phyloP scores from a whole-genome alignment of 2,113 vertebrate genomes.

The Pongo abelii region DNA sequence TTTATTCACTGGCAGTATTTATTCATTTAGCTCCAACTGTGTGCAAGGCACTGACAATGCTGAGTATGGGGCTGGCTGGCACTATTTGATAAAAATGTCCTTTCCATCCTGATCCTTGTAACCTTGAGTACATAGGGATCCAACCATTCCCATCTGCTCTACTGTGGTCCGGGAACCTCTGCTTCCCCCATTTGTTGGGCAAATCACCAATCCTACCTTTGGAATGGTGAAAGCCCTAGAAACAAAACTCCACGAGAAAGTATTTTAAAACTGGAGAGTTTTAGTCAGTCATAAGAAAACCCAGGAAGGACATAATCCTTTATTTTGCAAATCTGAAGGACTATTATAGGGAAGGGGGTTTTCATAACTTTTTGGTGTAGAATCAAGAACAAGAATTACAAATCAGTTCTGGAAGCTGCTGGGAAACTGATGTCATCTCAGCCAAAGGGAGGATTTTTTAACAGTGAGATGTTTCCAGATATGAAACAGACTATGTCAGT shows the following conservation, averaged over 20 bases:
- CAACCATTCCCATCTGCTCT: background rate
- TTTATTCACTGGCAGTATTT: background rate
- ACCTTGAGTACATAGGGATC: background rate
- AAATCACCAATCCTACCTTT: background rate
- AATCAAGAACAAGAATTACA: background rate
- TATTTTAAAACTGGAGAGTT: background rate
- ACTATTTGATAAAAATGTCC: background rate
- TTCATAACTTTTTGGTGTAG: background rate
- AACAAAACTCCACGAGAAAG: background rate
- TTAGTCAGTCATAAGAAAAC: background rate
- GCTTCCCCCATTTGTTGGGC: background rate
- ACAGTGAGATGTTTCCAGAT: background rate
- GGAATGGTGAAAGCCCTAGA: background rate
- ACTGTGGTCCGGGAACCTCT: background rate
- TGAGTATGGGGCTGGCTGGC: background rate
- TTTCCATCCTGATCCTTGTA: background rate
- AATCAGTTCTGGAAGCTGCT: background rate
- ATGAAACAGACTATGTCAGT: background rate
- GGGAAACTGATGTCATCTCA: background rate
- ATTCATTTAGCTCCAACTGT: background rate
- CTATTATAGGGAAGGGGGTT: background rate
- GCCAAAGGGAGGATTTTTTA: background rate
- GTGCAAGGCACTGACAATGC: background rate
- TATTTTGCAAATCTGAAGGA: background rate
- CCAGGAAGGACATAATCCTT: background rate